Base-by-base conservation (phyloP, 1,140 invertebrate genomes). In the Atta texana region DNA sequence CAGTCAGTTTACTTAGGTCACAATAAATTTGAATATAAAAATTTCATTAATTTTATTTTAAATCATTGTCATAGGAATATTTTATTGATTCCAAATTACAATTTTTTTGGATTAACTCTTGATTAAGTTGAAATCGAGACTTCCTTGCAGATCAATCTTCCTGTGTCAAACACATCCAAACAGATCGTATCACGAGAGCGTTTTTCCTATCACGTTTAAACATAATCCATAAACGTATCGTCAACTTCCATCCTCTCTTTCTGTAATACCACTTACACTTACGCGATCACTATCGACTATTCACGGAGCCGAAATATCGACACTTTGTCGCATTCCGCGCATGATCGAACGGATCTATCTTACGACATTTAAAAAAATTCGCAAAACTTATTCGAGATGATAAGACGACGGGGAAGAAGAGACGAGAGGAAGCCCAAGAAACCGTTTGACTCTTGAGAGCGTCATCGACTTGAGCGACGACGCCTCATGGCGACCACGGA, bases 401-500 rank as follows among this genome's bases (percentile, higher is more conserved):
- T n/a, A 66, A 14, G 16, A 57, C 14, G 24, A 80, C 28, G 28
- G 14, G 31, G 34, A 7, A 72, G 68, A 21, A 72, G 66, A 68
- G 39, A 61, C 10, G 44, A 14, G n/a, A 55, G 49, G 61, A 51
- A 68, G 53, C 24, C 10, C 61, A 75, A 53, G 66, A 49, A 66
- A 66, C 72, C 39, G 55, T 61, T 59, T 18, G 77, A 6, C 39
- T 78, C 59, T 18, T 10, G 53, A 87, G 34, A 89, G 28, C 72
- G 51, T 82, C 61, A 63, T 88, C 88, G 88, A 18, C 49, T 81
- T 78, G 34, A 57, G 59, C 87, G 80, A 86, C 85, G 89, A 90
- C 86, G 89, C 89, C 88, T 90, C 86, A 89, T 90, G 89, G 88
- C 89, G 66, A 88, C 76, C 85, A 81, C 24, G 69, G n/a, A 12